These are phyloP conservation scores for Sarcophaga bullata DNA, from an alignment of 1,140 invertebrate species.

Conservation along the genomic window DNA sequence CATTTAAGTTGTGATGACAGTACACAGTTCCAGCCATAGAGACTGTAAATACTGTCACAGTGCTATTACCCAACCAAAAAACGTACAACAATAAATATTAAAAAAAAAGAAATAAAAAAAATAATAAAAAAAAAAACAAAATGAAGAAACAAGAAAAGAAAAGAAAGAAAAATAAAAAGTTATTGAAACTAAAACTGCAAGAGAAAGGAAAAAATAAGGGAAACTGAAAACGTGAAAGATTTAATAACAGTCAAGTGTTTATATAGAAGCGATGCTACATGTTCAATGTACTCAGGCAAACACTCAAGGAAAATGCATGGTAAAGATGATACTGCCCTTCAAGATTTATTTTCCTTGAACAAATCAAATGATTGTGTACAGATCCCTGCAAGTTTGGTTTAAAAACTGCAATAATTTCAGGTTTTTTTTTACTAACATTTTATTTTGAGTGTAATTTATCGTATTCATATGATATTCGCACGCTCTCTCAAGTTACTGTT, in stretches of 20 bases:
- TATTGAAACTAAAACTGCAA: neutral
- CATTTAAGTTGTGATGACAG: too few relatives aligned
- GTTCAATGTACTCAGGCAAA: neutral
- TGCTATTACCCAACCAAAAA: conserved; percentile 1
- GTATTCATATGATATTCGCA: neutral
- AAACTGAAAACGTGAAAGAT: neutral
- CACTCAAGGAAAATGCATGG: neutral
- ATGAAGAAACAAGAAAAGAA: too few relatives aligned
- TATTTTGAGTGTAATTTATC: neutral
- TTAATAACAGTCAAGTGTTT: conserved; percentile 24
- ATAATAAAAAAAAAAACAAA: too few relatives aligned
- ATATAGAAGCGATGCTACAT: neutral
- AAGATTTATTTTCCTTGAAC: too few relatives aligned
- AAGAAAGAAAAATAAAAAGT: too few relatives aligned
- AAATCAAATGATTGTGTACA: too few relatives aligned
- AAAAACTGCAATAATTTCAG: too few relatives aligned
- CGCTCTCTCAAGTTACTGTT: neutral
- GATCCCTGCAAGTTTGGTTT: too few relatives aligned
- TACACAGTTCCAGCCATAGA: too few relatives aligned
- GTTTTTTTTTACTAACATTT: neutral
- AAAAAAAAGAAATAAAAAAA: too few relatives aligned
- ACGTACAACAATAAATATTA: too few relatives aligned
- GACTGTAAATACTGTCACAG: neutral
- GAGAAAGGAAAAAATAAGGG: neutral
- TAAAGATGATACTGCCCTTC: too few relatives aligned